A percentile compares a stretch with the other conserved stretches of the same genome.
Evolutionary conservation across 1,140 invertebrate genomes (phyloP).

Genomic region (Temnothorax curvispinosus): DNA sequence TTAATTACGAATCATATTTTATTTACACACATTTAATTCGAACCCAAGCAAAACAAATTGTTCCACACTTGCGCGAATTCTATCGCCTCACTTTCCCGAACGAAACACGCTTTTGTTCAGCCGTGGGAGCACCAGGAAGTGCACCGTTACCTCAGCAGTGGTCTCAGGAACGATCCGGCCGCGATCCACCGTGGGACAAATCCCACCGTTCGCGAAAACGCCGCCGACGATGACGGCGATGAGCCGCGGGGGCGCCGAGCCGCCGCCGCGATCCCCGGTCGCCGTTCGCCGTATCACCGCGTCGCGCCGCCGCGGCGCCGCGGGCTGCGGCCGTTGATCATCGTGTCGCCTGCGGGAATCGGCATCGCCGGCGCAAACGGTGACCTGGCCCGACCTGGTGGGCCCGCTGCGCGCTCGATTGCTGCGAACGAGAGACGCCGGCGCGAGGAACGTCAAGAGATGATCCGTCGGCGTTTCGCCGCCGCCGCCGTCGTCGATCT

Average conservation of each 20-base stretch:
- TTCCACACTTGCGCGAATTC: no score
- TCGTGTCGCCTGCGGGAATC: conserved; percentile 17
- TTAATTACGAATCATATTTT: no score
- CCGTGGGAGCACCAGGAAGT: not conserved
- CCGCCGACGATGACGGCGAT: not conserved
- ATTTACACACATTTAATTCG: no score
- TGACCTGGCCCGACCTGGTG: not conserved
- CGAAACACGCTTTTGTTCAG: no score
- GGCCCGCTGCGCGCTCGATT: not conserved
- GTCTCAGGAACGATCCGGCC: conserved; percentile 30
- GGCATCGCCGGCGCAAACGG: conserved; percentile 30
- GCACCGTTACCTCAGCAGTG: not conserved
- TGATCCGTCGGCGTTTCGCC: not conserved
- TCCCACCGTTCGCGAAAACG: not conserved
- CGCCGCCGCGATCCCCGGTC: conserved; percentile 13
- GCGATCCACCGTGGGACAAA: not conserved
- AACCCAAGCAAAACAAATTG: not conserved
- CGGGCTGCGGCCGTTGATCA: conserved; percentile 2
- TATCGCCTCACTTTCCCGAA: no score
- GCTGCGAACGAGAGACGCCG: not conserved
- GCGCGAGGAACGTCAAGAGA: conserved; percentile 46
- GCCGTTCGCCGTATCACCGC: conserved; percentile 40
- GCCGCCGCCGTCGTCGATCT: not conserved
- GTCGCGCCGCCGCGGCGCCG: conserved; percentile 27
- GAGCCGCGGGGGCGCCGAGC: conserved; percentile 7